phyloP scores from a whole-genome alignment of 2,113 vertebrate genomes.

The Micromys minutus region DNA sequence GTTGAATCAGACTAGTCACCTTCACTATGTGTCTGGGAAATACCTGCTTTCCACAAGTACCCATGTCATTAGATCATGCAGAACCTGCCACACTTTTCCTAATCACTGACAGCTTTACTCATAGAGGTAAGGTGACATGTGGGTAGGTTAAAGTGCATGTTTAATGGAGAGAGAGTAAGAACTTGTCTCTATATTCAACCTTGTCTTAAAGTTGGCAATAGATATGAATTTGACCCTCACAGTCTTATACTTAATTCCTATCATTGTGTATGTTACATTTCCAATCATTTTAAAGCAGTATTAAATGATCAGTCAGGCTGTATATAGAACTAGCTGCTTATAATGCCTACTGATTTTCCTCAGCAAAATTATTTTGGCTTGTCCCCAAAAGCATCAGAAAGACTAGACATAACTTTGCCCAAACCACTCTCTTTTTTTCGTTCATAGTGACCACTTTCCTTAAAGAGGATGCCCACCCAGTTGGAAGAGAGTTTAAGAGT shows the following conservation, averaged over 20 bases:
- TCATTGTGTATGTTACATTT: background rate
- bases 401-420: constrained; percentile 46
- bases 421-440: constrained; percentile 62
- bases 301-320: constrained; percentile 1
- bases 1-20: background rate
- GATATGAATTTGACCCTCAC: background rate
- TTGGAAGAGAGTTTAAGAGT: constrained; percentile 13
- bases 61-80: background rate
- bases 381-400: constrained; percentile 53
- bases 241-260: background rate
- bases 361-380: constrained; percentile 63
- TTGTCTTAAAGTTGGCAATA: background rate
- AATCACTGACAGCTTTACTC: background rate
- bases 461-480: constrained; percentile 59
- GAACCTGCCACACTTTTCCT: background rate
- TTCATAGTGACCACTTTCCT: constrained; percentile 59
- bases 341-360: constrained; percentile 48
- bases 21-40: background rate
- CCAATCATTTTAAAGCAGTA: constrained; percentile 5
- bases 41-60: background rate
- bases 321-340: constrained; percentile 16
- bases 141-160: background rate
- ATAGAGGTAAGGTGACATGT: too few relatives aligned
- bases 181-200: background rate
- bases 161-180: background rate